Evolutionary conservation across 2,888 invertebrate species (phyloP).

Genomic region (Clunio marinus): DNA sequence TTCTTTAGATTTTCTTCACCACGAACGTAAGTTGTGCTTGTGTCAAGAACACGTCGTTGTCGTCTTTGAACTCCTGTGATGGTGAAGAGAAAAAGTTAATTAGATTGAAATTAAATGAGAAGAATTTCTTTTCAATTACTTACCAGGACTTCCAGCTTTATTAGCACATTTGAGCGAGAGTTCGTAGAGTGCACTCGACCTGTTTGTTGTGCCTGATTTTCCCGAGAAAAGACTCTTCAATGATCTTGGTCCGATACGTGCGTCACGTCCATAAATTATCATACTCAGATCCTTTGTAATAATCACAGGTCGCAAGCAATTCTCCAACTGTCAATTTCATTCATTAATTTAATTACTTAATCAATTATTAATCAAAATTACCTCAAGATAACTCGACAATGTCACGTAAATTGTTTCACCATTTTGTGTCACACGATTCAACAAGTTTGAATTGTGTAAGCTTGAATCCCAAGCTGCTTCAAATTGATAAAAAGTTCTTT

Average conservation of each 20-base stretch:
- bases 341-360: neutral
- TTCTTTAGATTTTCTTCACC: slow-evolving; percentile 98
- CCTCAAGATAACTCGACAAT: slow-evolving; percentile 96
- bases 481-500: slow-evolving; percentile 80
- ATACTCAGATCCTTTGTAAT: slow-evolving; percentile 97
- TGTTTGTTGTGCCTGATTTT: slow-evolving; percentile 80
- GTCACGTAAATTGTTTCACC: slow-evolving; percentile 99
- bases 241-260: slow-evolving; percentile 76
- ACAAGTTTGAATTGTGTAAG: slow-evolving; percentile 90
- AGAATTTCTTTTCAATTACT: slow-evolving; percentile 38
- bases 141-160: slow-evolving; percentile 94
- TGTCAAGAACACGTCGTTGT: slow-evolving; percentile 93
- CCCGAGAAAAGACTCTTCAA: slow-evolving; percentile 77
- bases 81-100: too few relatives aligned
- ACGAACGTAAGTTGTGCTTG: slow-evolving; percentile 95
- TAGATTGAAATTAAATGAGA: neutral
- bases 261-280: slow-evolving; percentile 94
- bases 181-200: slow-evolving; percentile 96
- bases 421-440: slow-evolving; percentile 91
- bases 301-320: slow-evolving; percentile 96
- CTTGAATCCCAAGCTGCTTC: slow-evolving; percentile 99
- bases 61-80: slow-evolving; percentile 91
- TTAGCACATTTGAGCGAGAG: slow-evolving; percentile 87
- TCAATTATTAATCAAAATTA: slow-evolving; percentile 48
- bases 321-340: slow-evolving; percentile 69